Evolutionary conservation across 2,797 vertebrate genomes (phyloP), one percentile per base, ranked within the genome.

Genomic region (Sebastes alutus): DNA sequence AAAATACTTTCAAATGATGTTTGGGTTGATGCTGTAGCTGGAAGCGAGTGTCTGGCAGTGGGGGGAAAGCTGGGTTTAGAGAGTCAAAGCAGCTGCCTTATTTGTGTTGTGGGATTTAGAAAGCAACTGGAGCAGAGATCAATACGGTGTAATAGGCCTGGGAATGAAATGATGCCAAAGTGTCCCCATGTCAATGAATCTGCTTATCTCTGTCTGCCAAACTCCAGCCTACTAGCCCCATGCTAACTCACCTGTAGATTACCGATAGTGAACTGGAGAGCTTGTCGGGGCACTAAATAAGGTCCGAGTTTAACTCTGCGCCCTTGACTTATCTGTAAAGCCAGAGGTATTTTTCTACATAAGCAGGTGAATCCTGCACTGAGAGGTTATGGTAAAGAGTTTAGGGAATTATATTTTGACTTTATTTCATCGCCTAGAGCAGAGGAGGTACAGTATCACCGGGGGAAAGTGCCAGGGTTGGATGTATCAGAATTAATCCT

Each of bases 201-300:
- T 94, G 92, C 93, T 96, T 95, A 96, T 96, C 94, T 92, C 87
- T 81, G 87, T 87, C 91, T 87, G 90, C 86, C 93, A 93, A 95
- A 91, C 86, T 84, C 78, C 75, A 76, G 86, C 85, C 84, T 46
- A 85, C 80, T 78, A 54, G 72, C 82, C 80, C 72, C 72, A 77
- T 72, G 77, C 83, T 84, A 88, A 85, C 86, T 88, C 88, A 95
- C 94, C 93, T 94, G 93, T 93, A 93, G 93, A 93, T 95, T 86
- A 90, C 79, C 23, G 88, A 95, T 92, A 93, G 86, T 82, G 84
- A 81, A 87, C 88, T 80, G 77, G 80, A 80, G 86, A 89, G 80
- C 72, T 81, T 69, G 84, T 65, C 80, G 64, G 29, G 85, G 80
- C 77, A 70, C 64, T 84, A 77, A 92, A 84, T 79, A 91, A 90